Percentiles rank a stretch among this genome's conserved stretches.
Conservation (phyloP, 2,113 vertebrate species). For the Tenebrosternarchus preto region DNA sequence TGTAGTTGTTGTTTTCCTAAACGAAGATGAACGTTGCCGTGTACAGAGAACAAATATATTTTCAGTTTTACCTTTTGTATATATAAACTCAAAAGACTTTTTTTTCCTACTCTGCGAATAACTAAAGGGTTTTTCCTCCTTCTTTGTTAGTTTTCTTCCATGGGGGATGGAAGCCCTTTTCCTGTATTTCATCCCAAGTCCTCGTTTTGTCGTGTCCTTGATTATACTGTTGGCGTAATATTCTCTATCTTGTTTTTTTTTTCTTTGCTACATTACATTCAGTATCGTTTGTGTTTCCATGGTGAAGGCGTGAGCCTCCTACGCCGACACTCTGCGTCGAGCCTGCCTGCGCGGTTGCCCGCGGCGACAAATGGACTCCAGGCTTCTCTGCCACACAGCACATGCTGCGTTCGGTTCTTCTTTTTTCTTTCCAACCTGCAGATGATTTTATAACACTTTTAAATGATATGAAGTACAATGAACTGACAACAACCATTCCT, state of each 20-base stretch:
- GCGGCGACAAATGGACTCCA: slow-evolving; percentile 34
- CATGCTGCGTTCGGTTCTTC: slow-evolving; percentile 1
- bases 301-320: slow-evolving; percentile 18
- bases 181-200: slow-evolving; percentile 29
- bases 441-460: slow-evolving; percentile 63
- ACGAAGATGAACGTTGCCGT: slow-evolving; percentile 74
- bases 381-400: slow-evolving; percentile 34
- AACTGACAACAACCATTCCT: slow-evolving; percentile 67
- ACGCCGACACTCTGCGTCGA: slow-evolving; percentile 19
- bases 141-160: slow-evolving; percentile 38
- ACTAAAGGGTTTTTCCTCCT: slow-evolving; percentile 21
- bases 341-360: slow-evolving; percentile 9
- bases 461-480: slow-evolving; percentile 48
- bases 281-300: slow-evolving; percentile 36
- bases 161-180: neutral
- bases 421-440: slow-evolving; percentile 19
- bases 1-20: slow-evolving; percentile 67
- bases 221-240: slow-evolving; percentile 42
- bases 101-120: slow-evolving; percentile 36
- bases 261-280: slow-evolving; percentile 29
- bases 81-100: slow-evolving; percentile 68
- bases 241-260: slow-evolving; percentile 23
- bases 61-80: slow-evolving; percentile 99
- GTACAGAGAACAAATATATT: slow-evolving; percentile 99
- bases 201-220: slow-evolving; percentile 10